phyloP scores from a whole-genome alignment of 1,140 invertebrate genomes.

The Thaumetopoea pityocampa region DNA sequence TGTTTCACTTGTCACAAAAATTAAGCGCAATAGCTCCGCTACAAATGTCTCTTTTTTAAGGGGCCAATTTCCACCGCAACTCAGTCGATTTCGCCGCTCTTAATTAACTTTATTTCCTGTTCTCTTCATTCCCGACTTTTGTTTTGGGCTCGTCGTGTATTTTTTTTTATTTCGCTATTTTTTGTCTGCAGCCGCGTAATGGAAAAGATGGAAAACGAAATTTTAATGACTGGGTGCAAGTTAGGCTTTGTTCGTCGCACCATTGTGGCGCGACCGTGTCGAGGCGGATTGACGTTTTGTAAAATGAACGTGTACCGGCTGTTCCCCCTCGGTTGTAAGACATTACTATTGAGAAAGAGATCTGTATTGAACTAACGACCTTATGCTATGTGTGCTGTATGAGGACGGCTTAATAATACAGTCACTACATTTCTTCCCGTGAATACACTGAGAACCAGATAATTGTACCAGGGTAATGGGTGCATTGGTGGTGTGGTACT shows the following conservation, averaged over 20 bases:
- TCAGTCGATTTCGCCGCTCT: slow-evolving; percentile 74
- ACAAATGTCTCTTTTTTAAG: slow-evolving; percentile 75
- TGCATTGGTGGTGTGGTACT: too few species aligned
- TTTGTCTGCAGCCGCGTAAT: slow-evolving; percentile 72
- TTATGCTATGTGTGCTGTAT: too few species aligned
- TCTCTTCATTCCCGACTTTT: slow-evolving; percentile 68
- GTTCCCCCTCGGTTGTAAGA: slow-evolving; percentile 30
- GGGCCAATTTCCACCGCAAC: slow-evolving; percentile 74
- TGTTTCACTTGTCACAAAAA: slow-evolving; percentile 75
- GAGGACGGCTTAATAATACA: too few species aligned
- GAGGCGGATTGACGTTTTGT: slow-evolving; percentile 55
- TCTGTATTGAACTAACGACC: slow-evolving; percentile 1
- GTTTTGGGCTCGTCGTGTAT: slow-evolving; percentile 62
- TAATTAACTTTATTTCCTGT: slow-evolving; percentile 76
- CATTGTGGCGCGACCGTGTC: slow-evolving; percentile 51
- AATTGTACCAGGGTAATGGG: too few species aligned
- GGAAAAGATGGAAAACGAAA: slow-evolving; percentile 74
- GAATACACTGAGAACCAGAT: too few species aligned
- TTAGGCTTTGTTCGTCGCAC: slow-evolving; percentile 61
- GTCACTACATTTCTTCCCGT: too few species aligned
- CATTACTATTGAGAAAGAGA: slow-evolving; percentile 32
- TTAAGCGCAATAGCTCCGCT: slow-evolving; percentile 72
- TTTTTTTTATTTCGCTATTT: slow-evolving; percentile 69
- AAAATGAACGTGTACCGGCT: slow-evolving; percentile 42
- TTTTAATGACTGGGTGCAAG: slow-evolving; percentile 71